Percentiles rank a stretch among this genome's conserved stretches.
phyloP scores from a whole-genome alignment of 1,140 invertebrate genomes.

The Pygmarrhopalites habei region DNA sequence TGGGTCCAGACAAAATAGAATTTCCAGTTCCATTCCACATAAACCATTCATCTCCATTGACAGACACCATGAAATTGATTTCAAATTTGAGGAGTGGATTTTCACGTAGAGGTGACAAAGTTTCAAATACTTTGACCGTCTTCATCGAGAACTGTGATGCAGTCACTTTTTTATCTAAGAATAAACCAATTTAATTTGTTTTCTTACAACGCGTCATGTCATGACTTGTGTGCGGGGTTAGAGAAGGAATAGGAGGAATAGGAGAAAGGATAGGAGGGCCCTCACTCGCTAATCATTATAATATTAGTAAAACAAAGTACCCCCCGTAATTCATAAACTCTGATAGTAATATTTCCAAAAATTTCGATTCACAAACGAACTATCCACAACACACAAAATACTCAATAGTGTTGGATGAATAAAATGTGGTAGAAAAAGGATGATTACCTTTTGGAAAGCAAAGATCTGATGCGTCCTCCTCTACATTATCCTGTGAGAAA shows the following conservation, averaged over 20 bases:
- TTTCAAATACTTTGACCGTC: constrained; percentile 4
- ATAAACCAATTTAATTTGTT: constrained; percentile 2
- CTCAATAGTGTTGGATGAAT: too few relatives aligned
- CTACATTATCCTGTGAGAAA: background rate
- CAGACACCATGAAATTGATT: constrained; percentile 10
- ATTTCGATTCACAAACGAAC: background rate
- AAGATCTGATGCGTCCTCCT: constrained; percentile 6
- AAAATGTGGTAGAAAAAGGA: background rate
- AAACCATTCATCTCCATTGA: background rate
- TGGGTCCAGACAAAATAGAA: background rate
- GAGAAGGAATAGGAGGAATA: background rate
- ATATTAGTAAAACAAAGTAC: background rate
- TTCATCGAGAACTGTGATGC: constrained; percentile 7
- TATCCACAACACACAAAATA: too few relatives aligned
- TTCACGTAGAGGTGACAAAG: background rate
- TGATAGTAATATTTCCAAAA: background rate
- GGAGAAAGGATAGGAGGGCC: background rate
- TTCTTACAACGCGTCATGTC: background rate
- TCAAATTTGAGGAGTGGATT: background rate
- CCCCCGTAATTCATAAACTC: background rate
- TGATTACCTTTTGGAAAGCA: constrained; percentile 5
- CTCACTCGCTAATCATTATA: background rate
- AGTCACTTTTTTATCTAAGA: constrained; percentile 1
- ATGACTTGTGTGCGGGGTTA: background rate
- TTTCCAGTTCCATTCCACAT: background rate